Evolutionary conservation across 1,140 invertebrate species (phyloP).

Genomic region (Conus betulinus): DNA sequence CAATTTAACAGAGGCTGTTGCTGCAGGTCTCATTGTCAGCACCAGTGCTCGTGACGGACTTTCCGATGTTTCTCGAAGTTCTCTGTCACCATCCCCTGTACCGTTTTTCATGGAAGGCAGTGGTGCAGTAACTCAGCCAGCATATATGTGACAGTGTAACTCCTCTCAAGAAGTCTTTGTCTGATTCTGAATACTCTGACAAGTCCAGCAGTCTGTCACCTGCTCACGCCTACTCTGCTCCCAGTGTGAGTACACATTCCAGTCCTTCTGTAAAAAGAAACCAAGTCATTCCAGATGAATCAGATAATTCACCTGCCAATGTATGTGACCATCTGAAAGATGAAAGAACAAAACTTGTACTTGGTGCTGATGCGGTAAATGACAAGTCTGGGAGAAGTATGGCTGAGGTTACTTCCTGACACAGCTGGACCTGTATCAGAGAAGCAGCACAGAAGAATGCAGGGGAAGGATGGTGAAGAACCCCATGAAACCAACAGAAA

Average conservation of each 20-base stretch:
- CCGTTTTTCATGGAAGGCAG: neutral
- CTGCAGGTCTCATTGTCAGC: constrained; percentile 81
- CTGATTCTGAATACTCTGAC: constrained; percentile 15
- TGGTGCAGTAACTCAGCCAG: neutral
- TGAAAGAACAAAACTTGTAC: neutral
- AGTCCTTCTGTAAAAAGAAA: neutral
- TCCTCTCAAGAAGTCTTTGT: constrained; percentile 41
- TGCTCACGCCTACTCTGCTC: neutral
- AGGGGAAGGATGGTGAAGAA: neutral
- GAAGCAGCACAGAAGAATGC: neutral
- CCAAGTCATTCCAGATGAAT: neutral
- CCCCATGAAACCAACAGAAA: neutral
- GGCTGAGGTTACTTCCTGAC: neutral
- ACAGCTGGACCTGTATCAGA: neutral
- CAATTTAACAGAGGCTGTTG: constrained; percentile 86
- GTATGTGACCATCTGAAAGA: neutral
- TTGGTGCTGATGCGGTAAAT: neutral
- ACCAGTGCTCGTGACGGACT: constrained; percentile 67
- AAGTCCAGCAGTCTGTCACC: neutral
- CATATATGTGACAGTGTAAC: constrained; percentile 24
- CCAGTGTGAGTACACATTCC: neutral
- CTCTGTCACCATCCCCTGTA: constrained; percentile 22
- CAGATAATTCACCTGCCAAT: neutral
- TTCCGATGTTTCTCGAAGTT: constrained; percentile 38
- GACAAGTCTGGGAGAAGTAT: neutral